Conservation (phyloP, 2,797 vertebrate species). For the Pachyuromys duprasi region DNA sequence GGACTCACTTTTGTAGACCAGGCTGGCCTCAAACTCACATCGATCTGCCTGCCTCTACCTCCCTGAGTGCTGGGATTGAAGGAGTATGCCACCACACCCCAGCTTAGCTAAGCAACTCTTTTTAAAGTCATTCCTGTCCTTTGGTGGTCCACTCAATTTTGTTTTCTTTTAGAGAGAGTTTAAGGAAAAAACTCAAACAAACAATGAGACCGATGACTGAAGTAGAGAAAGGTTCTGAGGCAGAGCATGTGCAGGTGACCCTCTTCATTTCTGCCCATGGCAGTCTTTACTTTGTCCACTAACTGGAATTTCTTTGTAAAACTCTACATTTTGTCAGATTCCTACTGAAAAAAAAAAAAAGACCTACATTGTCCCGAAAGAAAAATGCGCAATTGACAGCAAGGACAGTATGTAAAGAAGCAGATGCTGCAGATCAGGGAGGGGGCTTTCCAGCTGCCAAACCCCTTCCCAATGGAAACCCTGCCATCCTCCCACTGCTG, state of each 20-base stretch:
- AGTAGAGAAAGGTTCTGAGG: not conserved
- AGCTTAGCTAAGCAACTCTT: not conserved
- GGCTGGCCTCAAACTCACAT: too few species aligned
- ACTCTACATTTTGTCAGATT: not conserved
- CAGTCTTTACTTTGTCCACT: not conserved
- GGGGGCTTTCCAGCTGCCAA: not conserved
- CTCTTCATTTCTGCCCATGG: not conserved
- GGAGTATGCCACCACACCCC: too few species aligned
- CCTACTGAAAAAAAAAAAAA: constrained; percentile 50
- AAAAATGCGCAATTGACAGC: constrained; percentile 72
- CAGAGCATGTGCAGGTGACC: accelerated
- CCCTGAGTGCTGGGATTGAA: too few species aligned
- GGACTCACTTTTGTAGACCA: too few species aligned
- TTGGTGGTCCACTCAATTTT: not conserved
- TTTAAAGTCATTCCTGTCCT: not conserved
- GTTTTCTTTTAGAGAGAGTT: constrained; percentile 39
- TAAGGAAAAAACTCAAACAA: not conserved
- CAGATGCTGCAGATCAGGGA: not conserved
- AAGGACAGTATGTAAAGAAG: constrained; percentile 14
- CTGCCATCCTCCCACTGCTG: too few species aligned
- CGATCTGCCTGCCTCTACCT: too few species aligned
- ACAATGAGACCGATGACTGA: not conserved
- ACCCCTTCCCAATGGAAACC: not conserved
- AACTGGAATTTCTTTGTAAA: constrained; percentile 22
- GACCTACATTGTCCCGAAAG: constrained; percentile 68